Percentiles rank a stretch among this genome's conserved stretches.
These are phyloP conservation scores for Cotesia chilonis DNA, from an alignment of 1,140 invertebrate genomes.

Conservation along the genomic window DNA sequence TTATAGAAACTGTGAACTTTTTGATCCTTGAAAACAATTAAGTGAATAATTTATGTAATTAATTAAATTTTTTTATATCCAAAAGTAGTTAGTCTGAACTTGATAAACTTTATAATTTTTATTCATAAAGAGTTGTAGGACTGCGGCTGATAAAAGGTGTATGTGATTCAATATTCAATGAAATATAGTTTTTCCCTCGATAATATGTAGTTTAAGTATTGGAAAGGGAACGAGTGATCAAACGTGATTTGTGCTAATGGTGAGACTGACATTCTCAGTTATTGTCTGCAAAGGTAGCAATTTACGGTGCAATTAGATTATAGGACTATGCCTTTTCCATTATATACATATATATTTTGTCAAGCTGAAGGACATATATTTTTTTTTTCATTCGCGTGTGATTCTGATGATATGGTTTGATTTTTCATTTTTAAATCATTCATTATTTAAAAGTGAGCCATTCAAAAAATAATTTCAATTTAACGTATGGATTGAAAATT, in stretches of 20 bases:
- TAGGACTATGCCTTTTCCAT: background rate
- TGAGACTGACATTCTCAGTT: conserved; percentile 64
- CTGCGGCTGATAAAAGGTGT: too few relatives aligned
- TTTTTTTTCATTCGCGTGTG: background rate
- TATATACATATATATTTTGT: background rate
- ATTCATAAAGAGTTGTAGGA: background rate
- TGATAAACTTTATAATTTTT: background rate
- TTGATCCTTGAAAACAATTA: too few relatives aligned
- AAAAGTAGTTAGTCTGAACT: too few relatives aligned
- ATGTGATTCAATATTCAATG: too few relatives aligned
- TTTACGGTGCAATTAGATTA: conserved; percentile 33
- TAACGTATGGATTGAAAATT: too few relatives aligned
- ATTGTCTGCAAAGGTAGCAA: conserved; percentile 53
- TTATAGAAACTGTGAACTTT: too few relatives aligned
- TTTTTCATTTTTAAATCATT: background rate
- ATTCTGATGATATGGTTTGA: background rate
- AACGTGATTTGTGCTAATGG: conserved; percentile 63
- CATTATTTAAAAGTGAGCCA: too few relatives aligned
- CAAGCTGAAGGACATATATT: conserved; percentile 5
- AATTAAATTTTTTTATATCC: too few relatives aligned
- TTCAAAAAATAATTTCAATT: too few relatives aligned
- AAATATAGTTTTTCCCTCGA: too few relatives aligned
- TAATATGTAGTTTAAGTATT: conserved; percentile 38
- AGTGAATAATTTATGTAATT: too few relatives aligned
- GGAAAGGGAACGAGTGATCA: conserved; percentile 40